Evolutionary conservation across 2,888 invertebrate species (phyloP).

Genomic region (Caenorhabditis japonica): DNA sequence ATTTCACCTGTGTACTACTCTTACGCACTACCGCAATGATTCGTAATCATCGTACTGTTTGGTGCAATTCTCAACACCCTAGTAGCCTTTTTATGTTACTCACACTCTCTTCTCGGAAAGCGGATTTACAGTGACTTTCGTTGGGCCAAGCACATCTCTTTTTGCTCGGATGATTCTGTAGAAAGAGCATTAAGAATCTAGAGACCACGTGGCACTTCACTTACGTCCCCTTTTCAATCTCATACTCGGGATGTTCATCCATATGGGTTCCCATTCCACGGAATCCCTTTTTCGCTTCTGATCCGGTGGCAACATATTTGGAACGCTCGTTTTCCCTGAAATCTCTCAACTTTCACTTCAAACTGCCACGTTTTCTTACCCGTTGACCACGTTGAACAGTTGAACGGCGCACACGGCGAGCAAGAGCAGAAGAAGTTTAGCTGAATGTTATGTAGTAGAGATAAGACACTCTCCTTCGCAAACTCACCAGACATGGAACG

Average conservation of each 20-base stretch:
- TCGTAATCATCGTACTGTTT: no score
- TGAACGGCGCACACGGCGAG: conserved; percentile 23
- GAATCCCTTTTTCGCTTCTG: not conserved
- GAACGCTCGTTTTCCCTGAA: conserved; percentile 12
- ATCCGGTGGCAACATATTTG: not conserved
- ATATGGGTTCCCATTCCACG: conserved; percentile 7
- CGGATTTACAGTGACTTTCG: not conserved
- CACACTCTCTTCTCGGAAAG: conserved; percentile 9
- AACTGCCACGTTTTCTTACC: conserved; percentile 1
- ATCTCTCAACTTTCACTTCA: not conserved
- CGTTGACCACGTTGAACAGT: conserved; percentile 14
- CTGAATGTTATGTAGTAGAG: conserved; percentile 4
- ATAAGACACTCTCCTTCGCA: not conserved
- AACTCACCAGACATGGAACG: conserved; percentile 31
- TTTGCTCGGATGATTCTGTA: conserved; percentile 22
- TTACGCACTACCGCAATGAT: no score
- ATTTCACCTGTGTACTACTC: no score
- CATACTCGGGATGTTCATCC: conserved; percentile 27
- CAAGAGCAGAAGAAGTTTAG: conserved; percentile 33
- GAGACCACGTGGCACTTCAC: no score
- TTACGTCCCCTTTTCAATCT: conserved; percentile 23
- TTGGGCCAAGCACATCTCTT: conserved; percentile 3
- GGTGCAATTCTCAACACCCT: no score
- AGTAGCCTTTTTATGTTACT: no score
- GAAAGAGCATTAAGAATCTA: no score